These are phyloP conservation scores for Hypsopygia costalis DNA, from an alignment of 2,888 invertebrate genomes.

Conservation along the genomic window DNA sequence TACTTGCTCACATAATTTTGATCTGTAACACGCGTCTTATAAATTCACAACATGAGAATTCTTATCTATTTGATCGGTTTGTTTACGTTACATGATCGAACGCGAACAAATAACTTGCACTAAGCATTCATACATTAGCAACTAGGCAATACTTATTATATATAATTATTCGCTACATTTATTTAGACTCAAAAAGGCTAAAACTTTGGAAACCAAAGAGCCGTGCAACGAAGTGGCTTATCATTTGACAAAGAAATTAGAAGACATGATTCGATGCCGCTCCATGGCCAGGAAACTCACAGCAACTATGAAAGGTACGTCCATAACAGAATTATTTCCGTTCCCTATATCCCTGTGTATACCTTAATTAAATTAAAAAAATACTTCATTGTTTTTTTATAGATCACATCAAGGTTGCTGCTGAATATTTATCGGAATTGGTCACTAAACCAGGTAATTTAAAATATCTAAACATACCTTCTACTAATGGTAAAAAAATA, in stretches of 20 bases:
- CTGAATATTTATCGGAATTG: constrained; percentile 47
- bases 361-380: no score
- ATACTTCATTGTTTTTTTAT: neutral
- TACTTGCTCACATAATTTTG: no score
- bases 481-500: neutral
- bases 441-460: constrained; percentile 55
- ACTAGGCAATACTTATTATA: no score
- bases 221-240: constrained; percentile 39
- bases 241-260: constrained; percentile 44
- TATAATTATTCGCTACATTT: neutral
- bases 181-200: constrained; percentile 46
- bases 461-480: neutral
- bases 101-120: no score
- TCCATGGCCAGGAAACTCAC: constrained; percentile 52
- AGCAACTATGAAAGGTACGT: constrained; percentile 56
- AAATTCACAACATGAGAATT: no score
- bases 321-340: no score
- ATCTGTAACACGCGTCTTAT: no score
- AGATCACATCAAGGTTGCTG: constrained; percentile 53
- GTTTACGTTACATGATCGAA: no score
- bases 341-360: no score
- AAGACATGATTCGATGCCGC: constrained; percentile 46
- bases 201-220: constrained; percentile 28
- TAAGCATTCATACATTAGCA: no score
- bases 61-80: no score